phyloP scores from a whole-genome alignment of 2,888 invertebrate species.

The Acrocera orbiculus region DNA sequence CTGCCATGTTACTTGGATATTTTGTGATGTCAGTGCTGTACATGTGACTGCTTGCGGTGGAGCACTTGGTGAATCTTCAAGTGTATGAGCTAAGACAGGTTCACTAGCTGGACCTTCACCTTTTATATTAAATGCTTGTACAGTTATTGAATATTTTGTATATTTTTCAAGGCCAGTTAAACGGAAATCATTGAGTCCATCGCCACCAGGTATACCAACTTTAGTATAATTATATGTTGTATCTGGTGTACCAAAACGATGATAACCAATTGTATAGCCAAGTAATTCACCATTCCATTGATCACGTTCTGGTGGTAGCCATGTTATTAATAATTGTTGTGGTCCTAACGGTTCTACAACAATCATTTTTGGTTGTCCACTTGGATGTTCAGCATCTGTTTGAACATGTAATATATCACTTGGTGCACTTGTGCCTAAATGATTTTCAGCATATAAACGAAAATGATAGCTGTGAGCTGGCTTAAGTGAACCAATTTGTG shows the following conservation, averaged over 20 bases:
- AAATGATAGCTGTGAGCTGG: slow-evolving; percentile 43
- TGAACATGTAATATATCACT: slow-evolving; percentile 38
- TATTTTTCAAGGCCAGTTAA: slow-evolving; percentile 53
- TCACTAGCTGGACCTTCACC: slow-evolving; percentile 60
- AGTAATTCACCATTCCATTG: slow-evolving; percentile 58
- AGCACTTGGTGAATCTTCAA: slow-evolving; percentile 44
- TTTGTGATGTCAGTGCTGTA: slow-evolving; percentile 48
- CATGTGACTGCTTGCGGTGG: slow-evolving; percentile 49
- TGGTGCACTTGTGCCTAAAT: slow-evolving; percentile 40
- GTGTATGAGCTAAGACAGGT: slow-evolving; percentile 34
- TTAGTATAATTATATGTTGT: slow-evolving; percentile 24
- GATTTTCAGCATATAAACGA: slow-evolving; percentile 42
- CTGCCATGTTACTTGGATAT: slow-evolving; percentile 53
- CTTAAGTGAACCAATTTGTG: slow-evolving; percentile 35
- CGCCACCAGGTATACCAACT: slow-evolving; percentile 31
- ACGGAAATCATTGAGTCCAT: slow-evolving; percentile 39
- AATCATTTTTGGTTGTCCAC: slow-evolving; percentile 50
- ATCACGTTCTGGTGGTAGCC: slow-evolving; percentile 56
- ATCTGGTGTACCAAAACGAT: slow-evolving; percentile 32
- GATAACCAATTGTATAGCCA: slow-evolving; percentile 46
- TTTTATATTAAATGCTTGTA: slow-evolving; percentile 63
- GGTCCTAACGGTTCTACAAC: slow-evolving; percentile 49
- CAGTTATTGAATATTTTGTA: slow-evolving; percentile 60
- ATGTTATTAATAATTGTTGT: slow-evolving; percentile 52
- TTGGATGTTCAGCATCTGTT: slow-evolving; percentile 45